phyloP scores from a whole-genome alignment of 35 echinoderm and acorn worm genomes.

The Heliocidaris tuberculata region DNA sequence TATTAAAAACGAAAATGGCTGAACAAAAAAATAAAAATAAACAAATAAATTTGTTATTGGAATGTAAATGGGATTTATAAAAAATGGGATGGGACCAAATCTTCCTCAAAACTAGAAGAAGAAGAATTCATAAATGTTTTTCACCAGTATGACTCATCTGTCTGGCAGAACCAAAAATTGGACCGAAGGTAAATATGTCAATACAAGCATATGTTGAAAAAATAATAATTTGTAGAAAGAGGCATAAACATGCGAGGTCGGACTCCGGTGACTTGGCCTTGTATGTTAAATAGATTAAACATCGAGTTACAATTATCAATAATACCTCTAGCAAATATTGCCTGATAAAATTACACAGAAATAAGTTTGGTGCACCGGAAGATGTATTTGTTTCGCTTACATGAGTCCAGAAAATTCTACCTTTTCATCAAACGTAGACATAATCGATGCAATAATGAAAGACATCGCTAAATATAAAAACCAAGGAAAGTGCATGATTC shows the following conservation, averaged over 20 bases:
- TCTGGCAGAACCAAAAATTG: background rate
- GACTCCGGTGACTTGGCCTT: constrained; percentile 6
- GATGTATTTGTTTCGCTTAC: no score
- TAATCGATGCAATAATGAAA: no score
- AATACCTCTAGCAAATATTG: no score
- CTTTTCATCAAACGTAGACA: no score
- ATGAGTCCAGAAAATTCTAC: no score
- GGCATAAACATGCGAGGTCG: background rate
- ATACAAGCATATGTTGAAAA: background rate
- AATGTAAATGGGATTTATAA: constrained; percentile 14
- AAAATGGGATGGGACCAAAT: background rate
- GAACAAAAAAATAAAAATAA: background rate
- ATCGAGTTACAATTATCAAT: no score
- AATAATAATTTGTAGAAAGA: background rate
- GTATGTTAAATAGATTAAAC: background rate
- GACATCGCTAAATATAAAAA: no score
- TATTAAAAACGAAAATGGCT: background rate
- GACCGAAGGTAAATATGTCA: background rate
- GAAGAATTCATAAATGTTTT: background rate
- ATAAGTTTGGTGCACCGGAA: no score
- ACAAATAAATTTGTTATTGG: constrained; percentile 17
- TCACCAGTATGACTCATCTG: background rate
- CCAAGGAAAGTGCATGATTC: no score
- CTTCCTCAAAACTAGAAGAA: background rate
- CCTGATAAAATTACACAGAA: no score